Evolutionary conservation across 2,888 invertebrate species (phyloP).

Genomic region (Lottia scabra): DNA sequence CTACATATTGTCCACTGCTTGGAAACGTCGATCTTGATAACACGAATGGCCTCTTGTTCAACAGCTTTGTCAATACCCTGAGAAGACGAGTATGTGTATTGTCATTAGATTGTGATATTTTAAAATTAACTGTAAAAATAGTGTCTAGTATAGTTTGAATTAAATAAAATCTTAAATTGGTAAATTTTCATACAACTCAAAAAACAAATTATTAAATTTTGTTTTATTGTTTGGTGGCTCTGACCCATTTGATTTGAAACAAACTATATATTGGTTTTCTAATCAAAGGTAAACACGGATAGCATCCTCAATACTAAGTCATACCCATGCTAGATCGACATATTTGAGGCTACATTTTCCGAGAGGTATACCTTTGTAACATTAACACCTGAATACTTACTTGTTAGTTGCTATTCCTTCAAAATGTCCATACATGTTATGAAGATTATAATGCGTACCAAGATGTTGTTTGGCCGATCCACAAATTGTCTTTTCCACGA

Average conservation of each 20-base stretch:
- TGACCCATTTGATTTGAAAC: too few species aligned
- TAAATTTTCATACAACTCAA: too few species aligned
- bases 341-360: too few species aligned
- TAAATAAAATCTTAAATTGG: too few species aligned
- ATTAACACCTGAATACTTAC: conserved; percentile 31
- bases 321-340: too few species aligned
- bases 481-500: conserved; percentile 79
- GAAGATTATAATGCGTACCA: conserved; percentile 70
- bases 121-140: not conserved
- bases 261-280: too few species aligned
- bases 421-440: conserved; percentile 73
- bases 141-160: not conserved
- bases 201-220: too few species aligned
- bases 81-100: not conserved
- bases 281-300: too few species aligned
- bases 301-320: too few species aligned
- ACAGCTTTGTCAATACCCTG: conserved; percentile 34
- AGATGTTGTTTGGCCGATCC: conserved; percentile 81
- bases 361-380: too few species aligned
- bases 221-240: too few species aligned
- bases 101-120: too few species aligned
- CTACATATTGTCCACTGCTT: conserved; percentile 80
- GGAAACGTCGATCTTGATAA: conserved; percentile 84
- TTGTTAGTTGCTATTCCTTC: conserved; percentile 64
- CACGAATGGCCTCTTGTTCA: conserved; percentile 69